A percentile compares a stretch with the other conserved stretches of the same genome.
These are phyloP conservation scores for Geotrypetes seraphini DNA, from an alignment of 2,797 vertebrate species.

Conservation along the genomic window DNA sequence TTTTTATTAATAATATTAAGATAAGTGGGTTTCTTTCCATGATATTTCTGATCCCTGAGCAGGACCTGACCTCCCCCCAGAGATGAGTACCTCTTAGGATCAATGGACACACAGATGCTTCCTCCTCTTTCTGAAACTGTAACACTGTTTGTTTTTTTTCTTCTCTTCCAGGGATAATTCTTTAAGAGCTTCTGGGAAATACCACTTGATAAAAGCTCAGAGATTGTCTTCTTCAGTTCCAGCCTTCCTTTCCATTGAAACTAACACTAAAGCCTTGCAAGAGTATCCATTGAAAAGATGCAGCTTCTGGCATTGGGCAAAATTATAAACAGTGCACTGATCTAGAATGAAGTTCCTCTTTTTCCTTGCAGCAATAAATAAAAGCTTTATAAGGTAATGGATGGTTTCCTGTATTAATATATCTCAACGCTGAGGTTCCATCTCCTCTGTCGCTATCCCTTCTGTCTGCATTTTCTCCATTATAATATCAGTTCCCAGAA, in stretches of 20 bases:
- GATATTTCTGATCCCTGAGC: no score
- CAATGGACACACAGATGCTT: no score
- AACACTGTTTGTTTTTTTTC: no score
- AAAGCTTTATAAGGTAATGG: conserved; percentile 74
- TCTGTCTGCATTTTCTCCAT: conserved; percentile 63
- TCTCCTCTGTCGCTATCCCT: conserved; percentile 31
- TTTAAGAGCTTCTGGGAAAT: no score
- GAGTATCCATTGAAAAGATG: conserved; percentile 67
- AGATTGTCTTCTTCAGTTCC: conserved; percentile 43
- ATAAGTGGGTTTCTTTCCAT: no score
- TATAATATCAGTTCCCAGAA: conserved; percentile 69
- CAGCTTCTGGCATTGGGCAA: conserved; percentile 75
- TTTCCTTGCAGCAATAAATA: conserved; percentile 66
- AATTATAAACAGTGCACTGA: conserved; percentile 83
- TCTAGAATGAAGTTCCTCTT: conserved; percentile 82
- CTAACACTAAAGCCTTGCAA: conserved; percentile 64
- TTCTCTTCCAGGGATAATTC: no score
- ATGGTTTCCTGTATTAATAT: conserved; percentile 69
- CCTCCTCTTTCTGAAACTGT: no score
- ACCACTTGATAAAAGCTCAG: no score
- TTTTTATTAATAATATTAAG: no score
- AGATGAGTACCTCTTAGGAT: no score
- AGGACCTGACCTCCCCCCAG: no score
- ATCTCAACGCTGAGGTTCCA: conserved; percentile 50
- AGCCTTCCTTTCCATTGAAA: conserved; percentile 77